Conservation (phyloP, 2,113 vertebrate genomes). For the Misgurnus mizolepis region DNA sequence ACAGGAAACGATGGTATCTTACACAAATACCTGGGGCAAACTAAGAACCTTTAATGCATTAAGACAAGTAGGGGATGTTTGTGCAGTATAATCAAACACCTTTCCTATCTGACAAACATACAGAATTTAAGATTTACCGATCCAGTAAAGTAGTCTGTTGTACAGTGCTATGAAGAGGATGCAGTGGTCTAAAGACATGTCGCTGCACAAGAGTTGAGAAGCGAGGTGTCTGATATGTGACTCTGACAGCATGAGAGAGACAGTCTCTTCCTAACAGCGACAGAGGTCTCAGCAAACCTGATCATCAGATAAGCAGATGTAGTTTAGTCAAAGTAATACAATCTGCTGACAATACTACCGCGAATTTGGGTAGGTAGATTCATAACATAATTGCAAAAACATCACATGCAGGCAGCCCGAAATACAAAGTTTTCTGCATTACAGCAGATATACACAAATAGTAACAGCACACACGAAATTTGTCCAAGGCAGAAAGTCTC, state of each 20-base stretch:
- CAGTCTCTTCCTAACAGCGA: constrained; percentile 42
- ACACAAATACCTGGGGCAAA: too few relatives aligned
- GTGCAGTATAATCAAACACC: neutral
- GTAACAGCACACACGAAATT: neutral
- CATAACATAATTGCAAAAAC: too few relatives aligned
- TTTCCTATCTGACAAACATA: neutral
- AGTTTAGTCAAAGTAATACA: neutral
- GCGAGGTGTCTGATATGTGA: constrained; percentile 42
- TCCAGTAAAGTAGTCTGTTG: constrained; percentile 60
- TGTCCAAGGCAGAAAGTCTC: neutral
- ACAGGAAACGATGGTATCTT: too few relatives aligned
- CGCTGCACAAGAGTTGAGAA: constrained; percentile 56
- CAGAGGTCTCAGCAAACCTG: constrained; percentile 71
- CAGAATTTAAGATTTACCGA: constrained; percentile 55
- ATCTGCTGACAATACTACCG: neutral
- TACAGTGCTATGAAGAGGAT: constrained; percentile 10
- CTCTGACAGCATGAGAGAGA: neutral
- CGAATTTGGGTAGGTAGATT: too few relatives aligned
- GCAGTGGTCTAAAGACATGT: constrained; percentile 13
- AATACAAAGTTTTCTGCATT: neutral
- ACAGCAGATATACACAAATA: neutral
- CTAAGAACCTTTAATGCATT: too few relatives aligned
- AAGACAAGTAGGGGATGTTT: too few relatives aligned
- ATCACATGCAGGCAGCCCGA: too few relatives aligned
- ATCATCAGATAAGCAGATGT: neutral